Percentiles rank a stretch among this genome's conserved stretches.
These are phyloP conservation scores for Netelia fuscicornis DNA, from an alignment of 2,888 invertebrate genomes.

Conservation along the genomic window DNA sequence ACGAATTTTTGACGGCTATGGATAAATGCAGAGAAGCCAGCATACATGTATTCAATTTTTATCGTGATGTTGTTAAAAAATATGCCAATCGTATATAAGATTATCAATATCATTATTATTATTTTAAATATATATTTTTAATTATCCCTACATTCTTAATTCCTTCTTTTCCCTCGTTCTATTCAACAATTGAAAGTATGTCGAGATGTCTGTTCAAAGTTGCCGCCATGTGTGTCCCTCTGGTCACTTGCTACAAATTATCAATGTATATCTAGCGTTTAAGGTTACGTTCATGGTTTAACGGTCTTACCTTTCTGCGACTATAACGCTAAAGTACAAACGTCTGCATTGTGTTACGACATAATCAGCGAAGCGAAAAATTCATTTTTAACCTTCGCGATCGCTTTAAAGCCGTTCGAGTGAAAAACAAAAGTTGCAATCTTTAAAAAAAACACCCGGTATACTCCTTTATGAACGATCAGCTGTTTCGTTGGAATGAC, in stretches of 20 bases:
- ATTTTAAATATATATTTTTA: not conserved
- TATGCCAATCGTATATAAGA: constrained; percentile 84
- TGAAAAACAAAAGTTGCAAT: not conserved
- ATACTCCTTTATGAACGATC: constrained; percentile 15
- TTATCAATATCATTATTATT: constrained; percentile 53
- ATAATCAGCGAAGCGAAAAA: not conserved
- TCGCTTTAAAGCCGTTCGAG: not conserved
- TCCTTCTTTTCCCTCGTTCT: not conserved
- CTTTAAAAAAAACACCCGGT: constrained; percentile 2
- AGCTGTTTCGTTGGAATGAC: constrained; percentile 51
- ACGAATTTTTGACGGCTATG: constrained; percentile 89
- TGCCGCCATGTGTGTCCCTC: not conserved
- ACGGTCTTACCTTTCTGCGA: not conserved
- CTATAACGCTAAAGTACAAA: not conserved
- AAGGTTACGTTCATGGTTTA: not conserved
- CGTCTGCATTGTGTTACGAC: not conserved
- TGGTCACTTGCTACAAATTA: not conserved
- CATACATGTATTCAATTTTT: constrained; percentile 90
- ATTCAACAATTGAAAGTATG: not conserved
- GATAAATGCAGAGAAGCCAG: constrained; percentile 89
- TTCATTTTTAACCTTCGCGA: not conserved
- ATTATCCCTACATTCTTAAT: not conserved
- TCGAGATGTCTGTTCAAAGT: not conserved
- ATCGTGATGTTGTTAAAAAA: constrained; percentile 88
- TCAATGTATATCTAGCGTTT: not conserved